Base-by-base conservation (phyloP, 2,113 vertebrate species). In the Anthoscopus minutus region DNA sequence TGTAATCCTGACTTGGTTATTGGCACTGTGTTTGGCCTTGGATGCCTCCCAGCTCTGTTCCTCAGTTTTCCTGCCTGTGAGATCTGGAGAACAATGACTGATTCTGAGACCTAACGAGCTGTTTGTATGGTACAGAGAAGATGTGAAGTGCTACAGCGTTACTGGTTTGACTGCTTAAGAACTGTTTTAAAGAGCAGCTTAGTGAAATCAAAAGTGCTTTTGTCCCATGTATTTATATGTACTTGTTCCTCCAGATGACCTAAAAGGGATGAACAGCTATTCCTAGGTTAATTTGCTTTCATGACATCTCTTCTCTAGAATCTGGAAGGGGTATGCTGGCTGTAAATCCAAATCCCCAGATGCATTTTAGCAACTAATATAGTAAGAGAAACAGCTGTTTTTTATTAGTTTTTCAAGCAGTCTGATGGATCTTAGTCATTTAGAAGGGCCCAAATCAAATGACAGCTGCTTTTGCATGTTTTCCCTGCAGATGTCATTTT, bases 211-310 rank as follows among this genome's bases (percentile, higher is more conserved):
- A 50, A 86, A 87, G 35, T 61, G n/a, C n/a, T 93, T 91, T 93
- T 93, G 83, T 91, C 65, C 7, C 13, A 15, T 33, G 17, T 45
- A 61, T 81, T 93, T 93, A 31, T 74, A 38, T 50, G 12, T 66
- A n/a, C 50, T 94, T 90, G 58, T 61, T 88, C 57, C 35, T 77
- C 51, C 62, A 64, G 64, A 78, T 1, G 38, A 74, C 62, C 67
- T 80, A 33, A 93, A 90, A 58, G 45, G 70, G 77, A 94, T 93
- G 91, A 96, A 38, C 57, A 69, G 21, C 48, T 69, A 42, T 76
- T 87, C 70, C 73, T 85, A 70, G 28, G 78, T 76, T 94, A 96
- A 87, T 91, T 89, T 40, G 83, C 48, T 86, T 94, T 58, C 15
- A 33, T 61, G 33, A 54, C 45, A 77, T 80, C 31, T 83, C 76